Conservation (phyloP, 2,797 vertebrate species). For the Yasuhikotakia modesta region DNA sequence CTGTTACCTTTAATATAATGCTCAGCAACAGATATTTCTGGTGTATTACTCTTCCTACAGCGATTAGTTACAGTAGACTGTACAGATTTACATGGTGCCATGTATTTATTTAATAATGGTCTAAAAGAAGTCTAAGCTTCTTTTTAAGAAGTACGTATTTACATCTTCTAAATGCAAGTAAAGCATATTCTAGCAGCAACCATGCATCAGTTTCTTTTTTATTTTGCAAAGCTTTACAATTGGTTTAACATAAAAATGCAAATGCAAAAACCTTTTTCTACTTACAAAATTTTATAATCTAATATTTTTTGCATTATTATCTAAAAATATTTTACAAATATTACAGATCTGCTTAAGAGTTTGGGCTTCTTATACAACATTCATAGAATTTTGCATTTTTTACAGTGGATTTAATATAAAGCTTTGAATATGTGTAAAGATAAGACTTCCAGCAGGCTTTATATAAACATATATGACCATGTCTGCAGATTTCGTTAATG, state of each 20-base stretch:
- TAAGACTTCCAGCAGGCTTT: too few species aligned
- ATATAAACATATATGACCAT: too few species aligned
- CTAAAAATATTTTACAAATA: too few species aligned
- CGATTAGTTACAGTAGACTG: neutral
- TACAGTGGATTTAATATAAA: too few species aligned
- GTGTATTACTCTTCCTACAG: neutral
- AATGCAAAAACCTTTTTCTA: neutral
- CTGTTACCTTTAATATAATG: conserved; percentile 8
- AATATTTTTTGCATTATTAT: too few species aligned
- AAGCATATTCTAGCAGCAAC: neutral
- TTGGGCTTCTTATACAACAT: too few species aligned
- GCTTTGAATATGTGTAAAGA: too few species aligned
- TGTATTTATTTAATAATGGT: neutral
- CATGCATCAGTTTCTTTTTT: neutral
- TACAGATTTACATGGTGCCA: neutral
- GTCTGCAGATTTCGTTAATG: neutral
- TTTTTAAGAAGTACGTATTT: neutral
- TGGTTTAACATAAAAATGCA: neutral
- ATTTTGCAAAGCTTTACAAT: neutral
- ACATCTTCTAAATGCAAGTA: neutral
- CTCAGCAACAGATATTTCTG: neutral
- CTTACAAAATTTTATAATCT: too few species aligned
- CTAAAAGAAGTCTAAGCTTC: neutral
- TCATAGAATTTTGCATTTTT: too few species aligned
- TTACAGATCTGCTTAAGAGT: too few species aligned